These are phyloP conservation scores for Alligator mississippiensis DNA, from an alignment of 2,113 vertebrate species.

Conservation along the genomic window DNA sequence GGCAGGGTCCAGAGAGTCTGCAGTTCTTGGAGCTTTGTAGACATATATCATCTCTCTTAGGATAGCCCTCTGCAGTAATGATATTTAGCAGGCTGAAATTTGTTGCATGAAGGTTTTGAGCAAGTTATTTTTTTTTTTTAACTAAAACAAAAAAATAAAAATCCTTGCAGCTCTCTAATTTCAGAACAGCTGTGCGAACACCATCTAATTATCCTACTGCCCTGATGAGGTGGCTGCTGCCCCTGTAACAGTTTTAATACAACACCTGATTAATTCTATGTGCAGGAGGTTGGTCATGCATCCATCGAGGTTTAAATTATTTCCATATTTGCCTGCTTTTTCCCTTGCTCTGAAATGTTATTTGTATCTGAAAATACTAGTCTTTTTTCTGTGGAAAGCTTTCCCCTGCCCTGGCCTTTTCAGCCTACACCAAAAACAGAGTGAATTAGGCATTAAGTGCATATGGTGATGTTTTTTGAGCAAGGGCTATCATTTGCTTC, in stretches of 20 bases:
- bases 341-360: not conserved
- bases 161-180: no score
- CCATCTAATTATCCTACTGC: not conserved
- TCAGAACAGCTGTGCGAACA: fast-evolving
- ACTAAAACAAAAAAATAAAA: no score
- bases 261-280: not conserved
- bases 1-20: no score
- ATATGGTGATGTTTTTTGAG: not conserved
- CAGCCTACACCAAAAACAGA: not conserved
- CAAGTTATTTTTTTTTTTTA: no score
- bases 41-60: no score
- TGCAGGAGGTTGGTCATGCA: not conserved
- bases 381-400: not conserved
- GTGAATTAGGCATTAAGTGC: not conserved
- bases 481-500: not conserved
- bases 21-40: no score
- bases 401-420: not conserved
- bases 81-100: no score
- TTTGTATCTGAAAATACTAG: not conserved
- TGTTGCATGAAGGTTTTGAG: no score
- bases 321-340: fast-evolving
- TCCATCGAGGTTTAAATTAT: not conserved
- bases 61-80: no score
- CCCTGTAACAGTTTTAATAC: not conserved
- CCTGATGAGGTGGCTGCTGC: not conserved